phyloP scores from a whole-genome alignment of 2,113 vertebrate species.

The Nannospalax galili region DNA sequence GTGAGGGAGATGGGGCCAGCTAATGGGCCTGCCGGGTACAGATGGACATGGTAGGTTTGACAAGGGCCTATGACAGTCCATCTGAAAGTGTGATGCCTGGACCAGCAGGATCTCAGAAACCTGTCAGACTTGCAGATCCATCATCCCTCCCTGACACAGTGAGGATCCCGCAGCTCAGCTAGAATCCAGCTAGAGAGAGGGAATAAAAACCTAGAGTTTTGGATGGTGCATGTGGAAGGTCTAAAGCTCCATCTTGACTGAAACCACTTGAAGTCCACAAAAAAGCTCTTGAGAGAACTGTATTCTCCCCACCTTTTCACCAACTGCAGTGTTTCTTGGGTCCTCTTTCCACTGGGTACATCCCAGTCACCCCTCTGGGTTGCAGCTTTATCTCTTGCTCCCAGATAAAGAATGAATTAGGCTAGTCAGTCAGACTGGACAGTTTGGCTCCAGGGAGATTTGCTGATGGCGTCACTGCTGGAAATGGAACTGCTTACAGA shows the following conservation, averaged over 20 bases:
- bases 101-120: neutral
- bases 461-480: conserved; percentile 17
- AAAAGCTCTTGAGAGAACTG: neutral
- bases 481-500: conserved; percentile 16
- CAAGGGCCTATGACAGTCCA: neutral
- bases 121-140: neutral
- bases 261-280: neutral
- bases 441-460: conserved; percentile 74
- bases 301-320: neutral
- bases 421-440: conserved; percentile 75
- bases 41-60: neutral
- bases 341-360: conserved; percentile 43
- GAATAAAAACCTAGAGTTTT: neutral
- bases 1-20: neutral
- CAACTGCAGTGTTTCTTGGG: neutral
- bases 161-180: neutral
- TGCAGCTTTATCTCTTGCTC: conserved; percentile 51
- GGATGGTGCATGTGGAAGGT: neutral
- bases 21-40: neutral
- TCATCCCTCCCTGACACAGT: neutral
- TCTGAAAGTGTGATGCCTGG: neutral
- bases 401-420: conserved; percentile 72
- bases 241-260: too few relatives aligned
- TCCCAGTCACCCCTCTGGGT: conserved; percentile 17
- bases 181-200: neutral